phyloP scores from a whole-genome alignment of 2,113 vertebrate genomes.

The Pterocles orientalis region DNA sequence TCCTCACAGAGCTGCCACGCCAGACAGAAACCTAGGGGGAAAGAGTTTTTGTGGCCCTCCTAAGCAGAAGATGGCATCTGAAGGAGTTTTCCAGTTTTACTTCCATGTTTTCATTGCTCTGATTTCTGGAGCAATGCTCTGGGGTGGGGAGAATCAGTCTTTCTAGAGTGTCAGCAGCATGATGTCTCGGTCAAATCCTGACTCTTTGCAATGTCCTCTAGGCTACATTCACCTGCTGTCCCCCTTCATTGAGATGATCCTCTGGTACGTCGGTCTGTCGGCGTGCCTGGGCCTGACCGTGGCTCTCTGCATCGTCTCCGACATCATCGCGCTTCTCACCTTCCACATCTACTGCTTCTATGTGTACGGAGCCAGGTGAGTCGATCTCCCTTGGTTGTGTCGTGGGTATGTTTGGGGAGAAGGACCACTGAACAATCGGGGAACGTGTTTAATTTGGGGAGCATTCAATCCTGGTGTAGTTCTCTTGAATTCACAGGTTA shows the following conservation, averaged over 20 bases:
- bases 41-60: not conserved
- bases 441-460: not conserved
- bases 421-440: not conserved
- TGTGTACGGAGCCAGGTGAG: constrained; percentile 96
- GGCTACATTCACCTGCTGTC: constrained; percentile 97
- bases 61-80: not conserved
- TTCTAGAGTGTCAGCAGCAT: not conserved
- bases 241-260: constrained; percentile 92
- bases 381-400: not conserved
- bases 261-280: constrained; percentile 94
- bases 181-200: not conserved
- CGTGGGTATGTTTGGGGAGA: not conserved
- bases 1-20: not conserved
- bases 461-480: not conserved
- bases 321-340: constrained; percentile 92
- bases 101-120: not conserved
- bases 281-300: constrained; percentile 92
- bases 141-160: rapidly evolving
- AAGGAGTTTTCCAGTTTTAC: not conserved
- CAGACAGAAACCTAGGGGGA: not conserved
- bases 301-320: constrained; percentile 90
- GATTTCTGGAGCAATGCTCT: not conserved
- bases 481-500: not conserved
- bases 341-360: constrained; percentile 99
- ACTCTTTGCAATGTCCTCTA: constrained; percentile 47